These are phyloP conservation scores for Apodemia hepburni DNA, from an alignment of 2,888 invertebrate species.

Conservation along the genomic window DNA sequence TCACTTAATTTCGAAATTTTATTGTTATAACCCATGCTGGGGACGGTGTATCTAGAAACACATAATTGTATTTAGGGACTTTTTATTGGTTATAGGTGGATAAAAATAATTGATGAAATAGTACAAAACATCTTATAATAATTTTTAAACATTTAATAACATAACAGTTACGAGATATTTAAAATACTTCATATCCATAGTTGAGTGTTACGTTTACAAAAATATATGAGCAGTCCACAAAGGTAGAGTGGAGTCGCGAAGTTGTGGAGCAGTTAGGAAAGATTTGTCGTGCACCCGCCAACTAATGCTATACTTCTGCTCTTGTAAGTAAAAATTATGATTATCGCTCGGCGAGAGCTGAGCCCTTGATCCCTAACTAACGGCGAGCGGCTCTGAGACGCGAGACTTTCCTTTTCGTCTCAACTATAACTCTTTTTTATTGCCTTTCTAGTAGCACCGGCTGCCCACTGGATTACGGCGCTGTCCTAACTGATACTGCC, in stretches of 20 bases:
- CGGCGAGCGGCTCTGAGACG: slow-evolving; percentile 57
- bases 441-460: slow-evolving; percentile 58
- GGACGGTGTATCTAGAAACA: no score
- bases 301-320: slow-evolving; percentile 67
- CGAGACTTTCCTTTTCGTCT: slow-evolving; percentile 75
- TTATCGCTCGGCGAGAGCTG: slow-evolving; percentile 73
- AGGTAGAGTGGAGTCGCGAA: slow-evolving; percentile 61
- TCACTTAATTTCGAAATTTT: no score
- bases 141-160: neutral
- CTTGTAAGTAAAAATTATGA: slow-evolving; percentile 81
- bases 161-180: neutral
- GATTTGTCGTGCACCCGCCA: slow-evolving; percentile 71
- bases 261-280: slow-evolving; percentile 73
- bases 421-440: slow-evolving; percentile 81
- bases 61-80: no score
- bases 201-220: slow-evolving; percentile 18
- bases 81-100: no score
- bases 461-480: slow-evolving; percentile 68
- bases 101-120: no score
- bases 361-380: slow-evolving; percentile 77
- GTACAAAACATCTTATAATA: no score
- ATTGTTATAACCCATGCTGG: no score
- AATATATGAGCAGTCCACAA: slow-evolving; percentile 20
- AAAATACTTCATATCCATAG: neutral
- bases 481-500: slow-evolving; percentile 39